Evolutionary conservation across 2,113 vertebrate genomes (phyloP), one percentile per base, ranked within the genome.

Genomic region (Anhinga anhinga): DNA sequence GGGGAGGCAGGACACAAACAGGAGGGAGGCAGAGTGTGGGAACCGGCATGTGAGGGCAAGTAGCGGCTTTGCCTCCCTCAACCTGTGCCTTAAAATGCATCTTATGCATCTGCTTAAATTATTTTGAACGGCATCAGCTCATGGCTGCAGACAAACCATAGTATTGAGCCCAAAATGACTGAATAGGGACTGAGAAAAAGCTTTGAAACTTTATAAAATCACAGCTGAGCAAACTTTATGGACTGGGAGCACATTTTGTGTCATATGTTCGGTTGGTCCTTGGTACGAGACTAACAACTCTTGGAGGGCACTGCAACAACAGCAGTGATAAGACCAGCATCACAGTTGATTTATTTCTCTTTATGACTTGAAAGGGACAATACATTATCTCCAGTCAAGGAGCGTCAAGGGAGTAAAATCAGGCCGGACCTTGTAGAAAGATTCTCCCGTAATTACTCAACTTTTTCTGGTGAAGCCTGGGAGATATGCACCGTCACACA

Each of bases 261-360:
- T 13, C 4, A 0, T 12, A 5, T 36, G 22, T 79, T 78, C 2
- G 2, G 13, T 4, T 45, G 59, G 47, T 55, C 72, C 36, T 84
- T 47, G 8, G 7, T 18, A 23, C 8, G 50, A 91, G 32, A 65
- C 11, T 15, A 49, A 53, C 22, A 77, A 8, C 8, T 49, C 34
- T 40, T 66, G n/a, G 38, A 79, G 42, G 29, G 25, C 27, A n/a
- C 30, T 53, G 58, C 11, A 70, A 36, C 11, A 36, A 2, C 9
- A 7, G 12, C 81, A 65, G 19, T 1, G 2, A 23, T 1, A 67
- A 45, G 23, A 90, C 13, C 50, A 66, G 13, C 13, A 19, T 18
- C 21, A 19, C 7, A 18, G 13, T 1, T 15, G 9, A 44, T n/a
- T 80, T 47, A 40, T 80, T 90, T 61, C 14, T 72, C 40, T 72